Conservation (phyloP, 2,113 vertebrate genomes). For the Syngnathus typhle region DNA sequence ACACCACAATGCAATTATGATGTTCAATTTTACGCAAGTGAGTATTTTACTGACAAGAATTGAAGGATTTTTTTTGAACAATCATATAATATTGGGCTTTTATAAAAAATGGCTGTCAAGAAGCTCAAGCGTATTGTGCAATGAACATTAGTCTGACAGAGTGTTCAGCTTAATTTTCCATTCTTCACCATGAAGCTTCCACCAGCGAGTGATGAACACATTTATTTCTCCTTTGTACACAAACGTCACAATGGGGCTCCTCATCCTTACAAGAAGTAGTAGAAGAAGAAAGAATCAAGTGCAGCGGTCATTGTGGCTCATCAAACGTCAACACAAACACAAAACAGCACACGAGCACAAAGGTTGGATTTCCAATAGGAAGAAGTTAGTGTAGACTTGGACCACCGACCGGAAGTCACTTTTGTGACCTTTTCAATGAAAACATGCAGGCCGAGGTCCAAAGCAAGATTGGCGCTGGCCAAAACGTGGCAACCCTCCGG, state of each 20-base stretch:
- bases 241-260: constrained; percentile 39
- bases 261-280: constrained; percentile 21
- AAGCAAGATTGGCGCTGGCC: background rate
- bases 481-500: constrained; percentile 26
- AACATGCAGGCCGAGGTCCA: background rate
- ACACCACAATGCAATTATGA: no score
- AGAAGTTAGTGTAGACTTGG: constrained; percentile 63
- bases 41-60: no score
- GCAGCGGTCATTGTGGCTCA: background rate
- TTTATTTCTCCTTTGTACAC: constrained; percentile 68
- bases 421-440: constrained; percentile 3
- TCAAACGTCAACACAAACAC: constrained; percentile 1
- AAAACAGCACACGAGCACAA: background rate
- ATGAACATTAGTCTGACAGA: background rate
- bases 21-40: no score
- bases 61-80: no score
- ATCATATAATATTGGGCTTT: no score
- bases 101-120: no score
- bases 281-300: background rate
- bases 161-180: background rate
- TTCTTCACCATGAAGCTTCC: constrained; percentile 8
- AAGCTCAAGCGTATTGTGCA: no score
- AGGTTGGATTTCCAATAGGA: background rate
- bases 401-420: constrained; percentile 65
- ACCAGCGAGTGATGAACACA: constrained; percentile 41